A percentile compares a stretch with the other conserved stretches of the same genome.
These are phyloP conservation scores for Ctenodactylus gundi DNA, from an alignment of 2,113 vertebrate species.

Conservation along the genomic window DNA sequence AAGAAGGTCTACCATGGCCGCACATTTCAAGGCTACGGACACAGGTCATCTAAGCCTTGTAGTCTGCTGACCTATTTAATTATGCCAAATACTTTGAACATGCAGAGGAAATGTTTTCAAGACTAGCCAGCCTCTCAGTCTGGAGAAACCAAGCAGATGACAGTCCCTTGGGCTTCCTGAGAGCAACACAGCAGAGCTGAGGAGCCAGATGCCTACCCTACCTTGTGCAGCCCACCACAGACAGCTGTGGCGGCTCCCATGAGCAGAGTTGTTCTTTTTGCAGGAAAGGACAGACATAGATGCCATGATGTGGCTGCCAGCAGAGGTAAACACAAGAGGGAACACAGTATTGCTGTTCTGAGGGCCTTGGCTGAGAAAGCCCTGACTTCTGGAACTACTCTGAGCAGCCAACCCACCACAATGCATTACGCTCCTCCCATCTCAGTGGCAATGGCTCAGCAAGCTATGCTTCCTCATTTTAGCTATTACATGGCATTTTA, in stretches of 20 bases:
- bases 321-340: slow-evolving; percentile 51
- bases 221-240: not conserved
- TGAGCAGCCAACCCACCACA: not conserved
- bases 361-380: slow-evolving; percentile 26
- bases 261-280: not conserved
- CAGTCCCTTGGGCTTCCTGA: not conserved
- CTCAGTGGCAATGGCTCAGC: not conserved
- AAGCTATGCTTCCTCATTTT: not conserved
- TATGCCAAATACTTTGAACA: not conserved
- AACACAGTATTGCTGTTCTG: slow-evolving; percentile 41
- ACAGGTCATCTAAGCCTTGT: not conserved
- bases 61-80: not conserved
- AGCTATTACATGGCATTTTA: not conserved
- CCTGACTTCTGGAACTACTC: not conserved
- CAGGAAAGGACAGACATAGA: not conserved
- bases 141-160: not conserved
- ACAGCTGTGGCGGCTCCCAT: not conserved
- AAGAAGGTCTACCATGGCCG: not conserved
- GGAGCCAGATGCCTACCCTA: not conserved
- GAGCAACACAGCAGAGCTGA: not conserved
- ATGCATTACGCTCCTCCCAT: not conserved
- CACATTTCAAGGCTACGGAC: not conserved
- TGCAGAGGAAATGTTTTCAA: not conserved
- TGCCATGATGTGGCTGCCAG: not conserved
- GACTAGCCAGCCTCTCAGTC: not conserved